Conservation (phyloP, 1,140 invertebrate genomes). For the Spodoptera litura region DNA sequence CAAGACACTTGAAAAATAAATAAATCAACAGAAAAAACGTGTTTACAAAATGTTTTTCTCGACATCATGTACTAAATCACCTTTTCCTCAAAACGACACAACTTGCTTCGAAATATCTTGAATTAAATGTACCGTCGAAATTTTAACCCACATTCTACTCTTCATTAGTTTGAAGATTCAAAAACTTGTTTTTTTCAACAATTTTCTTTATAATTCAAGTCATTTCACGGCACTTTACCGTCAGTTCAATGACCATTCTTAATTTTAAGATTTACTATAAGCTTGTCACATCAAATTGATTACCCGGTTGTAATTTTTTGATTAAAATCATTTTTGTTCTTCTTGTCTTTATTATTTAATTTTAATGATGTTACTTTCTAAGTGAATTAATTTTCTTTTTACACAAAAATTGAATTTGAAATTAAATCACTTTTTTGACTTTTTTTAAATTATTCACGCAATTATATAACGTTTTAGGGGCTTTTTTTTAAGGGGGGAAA, state of each 20-base stretch:
- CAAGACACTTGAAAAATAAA: background rate
- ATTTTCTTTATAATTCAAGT: background rate
- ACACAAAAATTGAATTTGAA: too few relatives aligned
- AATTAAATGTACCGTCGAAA: background rate
- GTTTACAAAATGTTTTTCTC: too few relatives aligned
- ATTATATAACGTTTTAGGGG: too few relatives aligned
- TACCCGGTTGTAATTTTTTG: background rate
- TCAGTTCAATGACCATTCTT: slow-evolving; percentile 1
- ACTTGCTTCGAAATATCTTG: background rate
- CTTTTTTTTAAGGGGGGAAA: too few relatives aligned
- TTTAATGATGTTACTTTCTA: too few relatives aligned
- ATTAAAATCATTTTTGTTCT: background rate
- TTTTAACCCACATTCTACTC: slow-evolving; percentile 1
- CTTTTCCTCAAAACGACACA: too few relatives aligned
- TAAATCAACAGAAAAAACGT: background rate
- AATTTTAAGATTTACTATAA: background rate
- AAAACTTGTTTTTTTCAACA: slow-evolving; percentile 4
- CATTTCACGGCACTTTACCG: slow-evolving; percentile 8
- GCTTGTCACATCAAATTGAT: slow-evolving; percentile 1
- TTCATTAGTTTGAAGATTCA: background rate
- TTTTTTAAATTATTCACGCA: too few relatives aligned
- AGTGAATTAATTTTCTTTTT: too few relatives aligned
- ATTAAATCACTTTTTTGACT: too few relatives aligned
- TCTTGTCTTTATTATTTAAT: background rate
- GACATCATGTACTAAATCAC: too few relatives aligned